Conservation (phyloP, 1,140 invertebrate genomes). For the Scaptomyza hsui region DNA sequence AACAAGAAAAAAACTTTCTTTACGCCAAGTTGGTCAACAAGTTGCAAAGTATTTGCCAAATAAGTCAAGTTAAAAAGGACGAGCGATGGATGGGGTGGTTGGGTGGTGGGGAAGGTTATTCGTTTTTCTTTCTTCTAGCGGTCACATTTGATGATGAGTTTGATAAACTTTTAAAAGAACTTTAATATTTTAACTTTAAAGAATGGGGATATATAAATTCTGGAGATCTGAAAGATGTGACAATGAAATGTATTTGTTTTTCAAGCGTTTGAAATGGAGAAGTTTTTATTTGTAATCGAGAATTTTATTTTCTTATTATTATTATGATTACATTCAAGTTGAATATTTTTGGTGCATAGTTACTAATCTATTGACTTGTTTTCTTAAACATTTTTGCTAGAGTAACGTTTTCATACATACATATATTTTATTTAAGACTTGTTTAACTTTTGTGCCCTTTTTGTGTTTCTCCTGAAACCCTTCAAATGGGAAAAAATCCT, state of each 20-base stretch:
- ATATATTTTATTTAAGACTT: conserved; percentile 2
- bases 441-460: conserved; percentile 6
- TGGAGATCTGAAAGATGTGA: too few species aligned
- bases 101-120: not conserved
- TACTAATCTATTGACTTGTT: conserved; percentile 3
- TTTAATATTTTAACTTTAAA: not conserved
- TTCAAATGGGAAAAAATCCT: not conserved
- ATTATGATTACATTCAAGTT: conserved; percentile 12
- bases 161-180: not conserved
- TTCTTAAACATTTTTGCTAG: not conserved
- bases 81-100: not conserved
- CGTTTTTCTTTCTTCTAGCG: not conserved
- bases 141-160: conserved; percentile 27
- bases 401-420: not conserved
- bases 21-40: conserved; percentile 66
- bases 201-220: too few species aligned
- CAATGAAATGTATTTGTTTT: too few species aligned
- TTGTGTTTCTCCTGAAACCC: conserved; percentile 8
- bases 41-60: conserved; percentile 61
- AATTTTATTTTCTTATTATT: conserved; percentile 16
- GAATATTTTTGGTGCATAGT: conserved; percentile 13
- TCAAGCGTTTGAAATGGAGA: not conserved
- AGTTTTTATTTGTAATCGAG: conserved; percentile 12
- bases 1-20: conserved; percentile 25
- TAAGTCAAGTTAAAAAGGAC: conserved; percentile 32